A percentile compares a stretch with the other conserved stretches of the same genome.
Evolutionary conservation across 30 jellyfish, hydroid and myxozoan species (phyloP).

Genomic region (Phacellophora camtschatica): DNA sequence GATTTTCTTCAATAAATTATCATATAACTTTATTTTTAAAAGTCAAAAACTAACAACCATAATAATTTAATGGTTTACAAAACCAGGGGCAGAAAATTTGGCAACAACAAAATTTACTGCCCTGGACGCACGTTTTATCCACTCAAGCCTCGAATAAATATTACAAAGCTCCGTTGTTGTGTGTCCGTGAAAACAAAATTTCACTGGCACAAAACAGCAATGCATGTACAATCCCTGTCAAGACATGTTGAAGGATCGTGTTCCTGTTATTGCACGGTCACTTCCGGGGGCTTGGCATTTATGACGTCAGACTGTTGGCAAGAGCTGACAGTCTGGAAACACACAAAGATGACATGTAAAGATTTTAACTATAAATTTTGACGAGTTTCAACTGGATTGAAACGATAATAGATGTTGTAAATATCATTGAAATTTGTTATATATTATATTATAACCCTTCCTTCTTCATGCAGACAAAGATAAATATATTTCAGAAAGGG

Average conservation of each 20-base stretch:
- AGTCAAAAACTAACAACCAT: background rate
- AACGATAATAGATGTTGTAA: slow-evolving; percentile 8
- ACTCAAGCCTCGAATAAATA: too few species aligned
- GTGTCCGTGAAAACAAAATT: too few species aligned
- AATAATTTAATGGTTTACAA: background rate
- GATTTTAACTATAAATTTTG: background rate
- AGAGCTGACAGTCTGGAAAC: background rate
- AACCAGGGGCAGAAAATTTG: background rate
- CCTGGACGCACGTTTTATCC: too few species aligned
- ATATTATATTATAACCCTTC: background rate
- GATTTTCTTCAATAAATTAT: too few species aligned
- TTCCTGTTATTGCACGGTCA: slow-evolving; percentile 23
- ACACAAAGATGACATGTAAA: background rate
- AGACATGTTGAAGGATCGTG: background rate
- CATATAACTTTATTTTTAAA: too few species aligned
- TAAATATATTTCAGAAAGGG: too few species aligned
- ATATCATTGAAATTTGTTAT: background rate
- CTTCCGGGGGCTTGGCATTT: slow-evolving; percentile 72
- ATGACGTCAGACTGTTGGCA: slow-evolving; percentile 63
- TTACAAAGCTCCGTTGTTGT: too few species aligned
- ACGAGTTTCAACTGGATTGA: slow-evolving; percentile 59
- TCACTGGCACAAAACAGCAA: too few species aligned
- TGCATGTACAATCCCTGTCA: slow-evolving; percentile 28
- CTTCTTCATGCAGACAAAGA: too few species aligned
- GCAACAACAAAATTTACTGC: too few species aligned